phyloP scores from a whole-genome alignment of 2,113 vertebrate species.

The Lophura nycthemera region DNA sequence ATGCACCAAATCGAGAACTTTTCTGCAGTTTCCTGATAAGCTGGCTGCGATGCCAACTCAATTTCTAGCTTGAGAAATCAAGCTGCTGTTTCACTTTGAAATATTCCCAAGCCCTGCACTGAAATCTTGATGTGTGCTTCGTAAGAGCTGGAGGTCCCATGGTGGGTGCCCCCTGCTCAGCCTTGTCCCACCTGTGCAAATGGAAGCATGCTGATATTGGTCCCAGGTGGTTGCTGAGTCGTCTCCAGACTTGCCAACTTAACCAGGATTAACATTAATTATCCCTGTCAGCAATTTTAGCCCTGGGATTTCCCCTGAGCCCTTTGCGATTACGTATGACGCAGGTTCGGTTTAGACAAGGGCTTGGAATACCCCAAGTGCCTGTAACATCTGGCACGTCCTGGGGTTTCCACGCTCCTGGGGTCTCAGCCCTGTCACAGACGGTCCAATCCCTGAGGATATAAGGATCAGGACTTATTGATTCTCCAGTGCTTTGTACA shows the following conservation, averaged over 20 bases:
- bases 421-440: slow-evolving; percentile 15
- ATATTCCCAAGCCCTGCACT: background rate
- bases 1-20: background rate
- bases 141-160: background rate
- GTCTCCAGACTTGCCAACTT: background rate
- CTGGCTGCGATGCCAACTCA: background rate
- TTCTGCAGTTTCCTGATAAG: background rate
- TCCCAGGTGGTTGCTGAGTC: background rate
- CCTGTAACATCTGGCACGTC: background rate
- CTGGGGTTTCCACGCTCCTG: background rate
- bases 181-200: background rate
- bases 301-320: background rate
- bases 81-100: background rate
- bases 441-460: background rate
- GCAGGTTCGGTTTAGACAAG: background rate
- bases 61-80: background rate
- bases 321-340: background rate
- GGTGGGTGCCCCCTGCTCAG: background rate
- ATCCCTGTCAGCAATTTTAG: background rate
- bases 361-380: background rate
- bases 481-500: background rate
- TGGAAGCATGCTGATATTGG: background rate
- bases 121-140: rapidly evolving
- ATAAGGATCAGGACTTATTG: background rate
- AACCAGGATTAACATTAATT: background rate